These are phyloP conservation scores for Antechinus flavipes DNA, from an alignment of 2,113 vertebrate genomes.

Conservation along the genomic window DNA sequence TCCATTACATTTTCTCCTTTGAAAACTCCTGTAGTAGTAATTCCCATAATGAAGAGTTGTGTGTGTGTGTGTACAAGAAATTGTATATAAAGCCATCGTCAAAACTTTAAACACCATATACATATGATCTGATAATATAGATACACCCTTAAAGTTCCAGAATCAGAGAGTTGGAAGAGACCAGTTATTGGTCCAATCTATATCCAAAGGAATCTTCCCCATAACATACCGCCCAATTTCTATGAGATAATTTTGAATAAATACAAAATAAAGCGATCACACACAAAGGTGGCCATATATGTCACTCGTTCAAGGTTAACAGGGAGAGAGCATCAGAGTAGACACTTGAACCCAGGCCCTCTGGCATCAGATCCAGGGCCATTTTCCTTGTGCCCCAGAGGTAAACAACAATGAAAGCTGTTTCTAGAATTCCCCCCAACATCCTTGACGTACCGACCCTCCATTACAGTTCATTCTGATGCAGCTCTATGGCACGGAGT, in stretches of 20 bases:
- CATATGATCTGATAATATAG: not conserved
- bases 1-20: too few species aligned
- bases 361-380: not conserved
- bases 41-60: too few species aligned
- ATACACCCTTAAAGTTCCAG: not conserved
- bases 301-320: not conserved
- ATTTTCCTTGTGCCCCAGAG: not conserved
- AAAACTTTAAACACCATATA: not conserved
- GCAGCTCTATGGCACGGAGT: not conserved
- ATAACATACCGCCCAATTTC: not conserved
- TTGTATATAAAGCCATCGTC: not conserved
- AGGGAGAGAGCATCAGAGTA: not conserved
- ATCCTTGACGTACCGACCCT: not conserved
- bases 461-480: not conserved
- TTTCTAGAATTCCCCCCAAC: not conserved
- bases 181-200: not conserved
- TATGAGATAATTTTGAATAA: not conserved
- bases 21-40: too few species aligned
- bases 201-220: not conserved
- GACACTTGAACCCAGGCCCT: not conserved
- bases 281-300: not conserved
- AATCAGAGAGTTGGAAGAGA: not conserved
- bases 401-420: not conserved
- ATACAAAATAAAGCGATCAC: not conserved
- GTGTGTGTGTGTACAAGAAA: not conserved